phyloP scores from a whole-genome alignment of 2,113 vertebrate species.

The Gallinago media region DNA sequence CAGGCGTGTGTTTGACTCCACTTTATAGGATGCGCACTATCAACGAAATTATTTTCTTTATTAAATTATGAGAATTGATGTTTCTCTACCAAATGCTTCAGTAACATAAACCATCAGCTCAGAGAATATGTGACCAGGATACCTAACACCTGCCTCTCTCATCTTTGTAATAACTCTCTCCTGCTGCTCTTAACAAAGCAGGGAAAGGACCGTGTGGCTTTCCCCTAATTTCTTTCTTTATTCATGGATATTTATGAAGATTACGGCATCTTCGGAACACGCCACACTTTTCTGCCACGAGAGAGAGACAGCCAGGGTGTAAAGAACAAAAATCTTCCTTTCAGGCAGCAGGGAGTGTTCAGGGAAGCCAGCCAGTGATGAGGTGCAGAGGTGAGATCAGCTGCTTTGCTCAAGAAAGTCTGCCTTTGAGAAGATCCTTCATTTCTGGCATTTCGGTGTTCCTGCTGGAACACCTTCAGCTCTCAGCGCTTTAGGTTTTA shows the following conservation, averaged over 20 bases:
- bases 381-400: background rate
- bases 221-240: slow-evolving; percentile 1
- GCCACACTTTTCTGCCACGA: background rate
- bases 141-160: background rate
- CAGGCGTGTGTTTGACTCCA: background rate
- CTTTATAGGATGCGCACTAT: background rate
- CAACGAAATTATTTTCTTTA: background rate
- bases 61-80: background rate
- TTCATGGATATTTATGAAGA: background rate
- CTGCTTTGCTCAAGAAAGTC: background rate
- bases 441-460: background rate
- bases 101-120: background rate
- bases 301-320: background rate
- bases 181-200: background rate
- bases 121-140: background rate
- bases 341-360: background rate
- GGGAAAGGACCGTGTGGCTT: background rate
- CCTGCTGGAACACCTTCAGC: background rate
- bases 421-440: background rate
- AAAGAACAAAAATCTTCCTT: too few species aligned
- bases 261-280: background rate
- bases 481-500: background rate
- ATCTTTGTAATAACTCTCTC: background rate
- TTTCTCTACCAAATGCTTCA: slow-evolving; percentile 3
- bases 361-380: background rate